Percentiles rank a stretch among this genome's conserved stretches.
Evolutionary conservation across 2,113 vertebrate species (phyloP).

Genomic region (Phylloscopus whistleri): DNA sequence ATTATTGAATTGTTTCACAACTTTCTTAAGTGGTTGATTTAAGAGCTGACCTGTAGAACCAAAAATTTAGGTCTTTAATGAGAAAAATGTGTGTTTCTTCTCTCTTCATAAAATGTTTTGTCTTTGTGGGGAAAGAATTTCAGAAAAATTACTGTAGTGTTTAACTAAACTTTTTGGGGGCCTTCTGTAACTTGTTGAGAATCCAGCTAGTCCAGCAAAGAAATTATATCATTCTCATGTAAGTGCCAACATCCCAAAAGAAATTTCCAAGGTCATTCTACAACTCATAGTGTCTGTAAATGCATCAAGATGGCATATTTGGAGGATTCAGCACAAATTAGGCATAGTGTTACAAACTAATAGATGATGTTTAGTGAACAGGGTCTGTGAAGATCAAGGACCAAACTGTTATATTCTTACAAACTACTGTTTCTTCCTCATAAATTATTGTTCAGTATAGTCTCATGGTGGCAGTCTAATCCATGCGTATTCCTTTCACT

Average conservation of each 20-base stretch:
- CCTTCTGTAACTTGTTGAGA: neutral
- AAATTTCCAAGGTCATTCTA: neutral
- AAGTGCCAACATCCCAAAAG: neutral
- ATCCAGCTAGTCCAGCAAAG: neutral
- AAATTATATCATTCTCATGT: neutral
- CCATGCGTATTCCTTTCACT: neutral
- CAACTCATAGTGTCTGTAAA: neutral
- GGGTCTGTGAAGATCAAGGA: neutral
- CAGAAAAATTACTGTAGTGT: neutral
- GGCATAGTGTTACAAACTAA: neutral
- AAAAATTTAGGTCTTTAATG: neutral
- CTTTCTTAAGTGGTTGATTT: neutral
- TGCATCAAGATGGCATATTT: neutral
- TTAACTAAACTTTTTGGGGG: neutral
- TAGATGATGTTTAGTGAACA: neutral
- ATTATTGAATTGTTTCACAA: neutral
- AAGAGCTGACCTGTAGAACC: neutral
- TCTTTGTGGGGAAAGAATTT: neutral
- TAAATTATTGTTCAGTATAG: neutral
- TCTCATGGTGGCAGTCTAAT: neutral
- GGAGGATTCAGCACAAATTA: neutral
- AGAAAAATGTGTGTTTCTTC: neutral
- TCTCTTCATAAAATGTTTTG: neutral
- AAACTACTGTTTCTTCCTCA: neutral
- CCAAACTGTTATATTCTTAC: neutral